Conservation (phyloP, 2,888 invertebrate species). For the Drosophila mimica region DNA sequence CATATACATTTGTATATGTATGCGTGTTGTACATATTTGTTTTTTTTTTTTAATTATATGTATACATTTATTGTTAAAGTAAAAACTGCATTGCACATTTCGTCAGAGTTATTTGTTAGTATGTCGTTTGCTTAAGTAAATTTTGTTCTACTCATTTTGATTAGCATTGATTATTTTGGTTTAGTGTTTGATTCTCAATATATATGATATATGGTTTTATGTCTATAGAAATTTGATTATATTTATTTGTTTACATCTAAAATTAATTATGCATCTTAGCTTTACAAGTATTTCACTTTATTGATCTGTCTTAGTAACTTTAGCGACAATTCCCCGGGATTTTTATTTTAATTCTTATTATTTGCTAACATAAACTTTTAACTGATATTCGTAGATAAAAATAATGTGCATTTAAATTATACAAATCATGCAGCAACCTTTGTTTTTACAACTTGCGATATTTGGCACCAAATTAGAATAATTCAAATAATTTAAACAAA, state of each 20-base stretch:
- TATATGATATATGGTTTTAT: conserved; percentile 9
- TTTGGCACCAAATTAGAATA: conserved; percentile 69
- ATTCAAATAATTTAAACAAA: conserved; percentile 34
- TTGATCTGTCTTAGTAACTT: conserved; percentile 69
- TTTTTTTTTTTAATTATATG: conserved; percentile 25
- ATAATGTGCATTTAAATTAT: conserved; percentile 27
- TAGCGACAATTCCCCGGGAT: conserved; percentile 66
- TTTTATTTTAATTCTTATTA: conserved; percentile 1
- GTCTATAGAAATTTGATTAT: conserved; percentile 29
- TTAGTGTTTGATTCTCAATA: conserved; percentile 63
- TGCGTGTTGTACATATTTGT: conserved; percentile 14
- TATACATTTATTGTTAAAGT: conserved; percentile 66
- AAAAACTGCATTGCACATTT: conserved; percentile 82
- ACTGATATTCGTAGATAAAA: conserved; percentile 18
- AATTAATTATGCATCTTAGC: conserved; percentile 19
- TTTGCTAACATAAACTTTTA: conserved; percentile 24
- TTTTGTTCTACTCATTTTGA: conserved; percentile 54
- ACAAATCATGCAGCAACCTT: conserved; percentile 55
- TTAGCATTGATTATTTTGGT: conserved; percentile 61
- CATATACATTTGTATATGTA: not conserved
- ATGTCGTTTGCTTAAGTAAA: conserved; percentile 18
- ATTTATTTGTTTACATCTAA: conserved; percentile 22
- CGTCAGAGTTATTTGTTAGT: conserved; percentile 36
- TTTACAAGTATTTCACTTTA: conserved; percentile 40
- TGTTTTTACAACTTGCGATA: conserved; percentile 59